Conservation (phyloP, 2,797 vertebrate species). For the Gymnothorax javanicus region DNA sequence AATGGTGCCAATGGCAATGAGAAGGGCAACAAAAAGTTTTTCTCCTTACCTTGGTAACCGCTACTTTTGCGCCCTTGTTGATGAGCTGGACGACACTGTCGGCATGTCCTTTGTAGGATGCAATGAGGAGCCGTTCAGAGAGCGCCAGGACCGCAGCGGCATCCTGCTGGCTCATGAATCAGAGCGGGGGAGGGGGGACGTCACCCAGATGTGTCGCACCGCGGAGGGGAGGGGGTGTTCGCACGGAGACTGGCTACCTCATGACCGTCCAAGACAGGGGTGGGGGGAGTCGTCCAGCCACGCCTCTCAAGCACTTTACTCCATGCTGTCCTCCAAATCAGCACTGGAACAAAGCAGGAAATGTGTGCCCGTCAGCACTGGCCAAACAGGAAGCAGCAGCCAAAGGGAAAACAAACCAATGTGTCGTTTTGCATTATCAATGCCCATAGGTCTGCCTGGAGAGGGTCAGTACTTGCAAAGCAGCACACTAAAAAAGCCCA, state of each 20-base stretch:
- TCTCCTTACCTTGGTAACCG: conserved; percentile 90
- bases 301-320: conserved; percentile 33
- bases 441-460: background rate
- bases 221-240: background rate
- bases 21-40: too few relatives aligned
- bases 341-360: conserved; percentile 70
- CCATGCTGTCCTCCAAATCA: conserved; percentile 69
- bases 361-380: conserved; percentile 32
- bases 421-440: conserved; percentile 2
- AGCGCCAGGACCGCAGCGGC: conserved; percentile 84
- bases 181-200: conserved; percentile 49
- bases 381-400: conserved; percentile 51
- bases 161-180: conserved; percentile 99
- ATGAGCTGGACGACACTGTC: conserved; percentile 99
- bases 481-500: background rate
- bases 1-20: too few relatives aligned
- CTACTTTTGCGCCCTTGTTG: conserved; percentile 97
- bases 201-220: conserved; percentile 64
- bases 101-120: conserved; percentile 93
- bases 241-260: conserved; percentile 55
- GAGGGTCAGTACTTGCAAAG: background rate
- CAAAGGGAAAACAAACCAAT: conserved; percentile 14
- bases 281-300: conserved; percentile 14
- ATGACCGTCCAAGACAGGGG: conserved; percentile 46
- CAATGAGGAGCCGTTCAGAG: conserved; percentile 96